Evolutionary conservation across 2,113 vertebrate genomes (phyloP), one percentile per base, ranked within the genome.

Genomic region (Tupaia tana): DNA sequence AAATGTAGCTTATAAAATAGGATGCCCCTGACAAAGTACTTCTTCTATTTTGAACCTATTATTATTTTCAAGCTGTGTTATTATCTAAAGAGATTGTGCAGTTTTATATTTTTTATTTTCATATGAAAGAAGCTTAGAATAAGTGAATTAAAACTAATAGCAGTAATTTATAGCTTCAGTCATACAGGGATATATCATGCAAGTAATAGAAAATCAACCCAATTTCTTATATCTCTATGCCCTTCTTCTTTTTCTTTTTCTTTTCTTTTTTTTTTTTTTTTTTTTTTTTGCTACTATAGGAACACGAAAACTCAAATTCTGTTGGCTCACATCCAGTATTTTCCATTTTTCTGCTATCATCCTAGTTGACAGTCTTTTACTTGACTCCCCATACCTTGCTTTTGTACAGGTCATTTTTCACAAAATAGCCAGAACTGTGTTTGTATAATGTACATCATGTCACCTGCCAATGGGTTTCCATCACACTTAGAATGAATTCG

Each of bases 61-160:
- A 9, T 67, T 85, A 58, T 89, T 95, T 90, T 96, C 25, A 91
- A 56, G 25, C 70, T 61, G 16, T n/a, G 12, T 54, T 91, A 7
- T 83, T 78, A 11, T 78, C 71, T 78, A 29, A 77, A 61, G 67
- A 93, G 27, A 58, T 67, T 52, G 82, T 34, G 9, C 16, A 34
- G 25, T 86, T 31, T 31, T 75, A 22, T 61, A 67, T 79, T 86
- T 71, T 63, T 93, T 43, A 27, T 73, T 67, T 94, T 83, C 29
- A 79, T 56, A 31, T 67, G 43, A 89, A 88, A 90, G 63, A 82
- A 54, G 1, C 43, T 64, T 34, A 61, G 93, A 61, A 31, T 34
- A 93, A 92, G 7, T 20, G 75, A 52, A 88, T 93, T 69, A 70
- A 91, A 91, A 20, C 64, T 34, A 84, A 56, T 43, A 74, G 18